phyloP scores from a whole-genome alignment of 1,140 invertebrate species.

The Adoxophyes honmai region DNA sequence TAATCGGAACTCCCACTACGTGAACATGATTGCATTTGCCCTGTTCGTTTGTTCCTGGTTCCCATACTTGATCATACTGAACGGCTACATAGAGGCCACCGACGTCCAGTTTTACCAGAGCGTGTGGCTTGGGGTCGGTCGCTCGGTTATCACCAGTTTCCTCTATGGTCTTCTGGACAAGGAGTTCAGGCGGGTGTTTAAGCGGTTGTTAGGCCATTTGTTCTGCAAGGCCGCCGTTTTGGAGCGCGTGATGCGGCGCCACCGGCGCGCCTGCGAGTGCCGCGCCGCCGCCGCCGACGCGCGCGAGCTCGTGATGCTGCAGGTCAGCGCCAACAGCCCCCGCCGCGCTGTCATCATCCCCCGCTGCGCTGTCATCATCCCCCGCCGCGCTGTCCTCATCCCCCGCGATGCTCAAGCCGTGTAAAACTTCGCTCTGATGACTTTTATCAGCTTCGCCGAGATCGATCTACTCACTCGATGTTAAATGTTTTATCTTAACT shows the following conservation, averaged over 20 bases:
- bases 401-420: slow-evolving; percentile 23
- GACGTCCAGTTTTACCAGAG: slow-evolving; percentile 80
- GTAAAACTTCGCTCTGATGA: too few species aligned
- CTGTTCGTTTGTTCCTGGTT: slow-evolving; percentile 83
- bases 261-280: slow-evolving; percentile 75
- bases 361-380: slow-evolving; percentile 25
- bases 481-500: too few species aligned
- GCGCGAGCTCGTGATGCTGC: slow-evolving; percentile 86
- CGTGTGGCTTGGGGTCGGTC: slow-evolving; percentile 83
- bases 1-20: slow-evolving; percentile 80
- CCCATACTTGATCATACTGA: slow-evolving; percentile 80
- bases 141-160: slow-evolving; percentile 83
- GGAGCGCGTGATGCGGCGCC: slow-evolving; percentile 75
- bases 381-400: slow-evolving; percentile 26
- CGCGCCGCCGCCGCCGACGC: slow-evolving; percentile 80
- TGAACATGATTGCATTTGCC: slow-evolving; percentile 82
- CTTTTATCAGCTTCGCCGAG: too few species aligned
- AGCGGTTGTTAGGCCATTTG: slow-evolving; percentile 89
- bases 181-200: slow-evolving; percentile 86
- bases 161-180: slow-evolving; percentile 82
- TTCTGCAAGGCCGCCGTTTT: slow-evolving; percentile 89
- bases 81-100: slow-evolving; percentile 73
- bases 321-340: slow-evolving; percentile 23
- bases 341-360: slow-evolving; percentile 23
- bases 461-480: too few species aligned